These are phyloP conservation scores for Stegodyphus mimosarum DNA, from an alignment of 1,140 invertebrate species.

Conservation along the genomic window DNA sequence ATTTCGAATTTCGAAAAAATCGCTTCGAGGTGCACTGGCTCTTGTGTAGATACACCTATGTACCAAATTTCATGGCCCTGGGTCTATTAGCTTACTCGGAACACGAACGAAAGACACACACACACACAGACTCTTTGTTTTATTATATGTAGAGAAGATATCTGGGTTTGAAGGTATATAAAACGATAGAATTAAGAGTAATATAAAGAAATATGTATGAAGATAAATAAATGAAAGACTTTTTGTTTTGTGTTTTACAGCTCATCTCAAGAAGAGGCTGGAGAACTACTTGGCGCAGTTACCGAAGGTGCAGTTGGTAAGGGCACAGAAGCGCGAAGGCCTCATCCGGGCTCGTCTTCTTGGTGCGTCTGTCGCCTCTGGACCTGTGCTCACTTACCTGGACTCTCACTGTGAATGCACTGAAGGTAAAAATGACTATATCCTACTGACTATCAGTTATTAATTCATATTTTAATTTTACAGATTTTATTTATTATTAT, in stretches of 20 bases:
- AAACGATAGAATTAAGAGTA: too few relatives aligned
- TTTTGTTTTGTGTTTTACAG: slow-evolving; percentile 69
- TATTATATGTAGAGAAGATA: too few relatives aligned
- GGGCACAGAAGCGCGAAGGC: slow-evolving; percentile 87
- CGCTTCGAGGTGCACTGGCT: too few relatives aligned
- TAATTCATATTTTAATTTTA: too few relatives aligned
- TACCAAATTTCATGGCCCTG: too few relatives aligned
- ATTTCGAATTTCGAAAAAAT: too few relatives aligned
- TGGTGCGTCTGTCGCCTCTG: slow-evolving; percentile 89
- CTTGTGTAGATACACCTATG: too few relatives aligned
- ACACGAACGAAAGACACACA: too few relatives aligned
- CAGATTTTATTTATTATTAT: too few relatives aligned
- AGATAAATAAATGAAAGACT: not conserved
- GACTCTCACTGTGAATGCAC: slow-evolving; percentile 93
- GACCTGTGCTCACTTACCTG: slow-evolving; percentile 94
- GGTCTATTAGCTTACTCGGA: too few relatives aligned
- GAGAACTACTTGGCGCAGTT: slow-evolving; percentile 83
- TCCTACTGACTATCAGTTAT: not conserved
- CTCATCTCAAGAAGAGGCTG: slow-evolving; percentile 89
- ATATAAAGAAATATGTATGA: not conserved
- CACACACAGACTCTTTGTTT: too few relatives aligned
- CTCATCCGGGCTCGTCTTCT: slow-evolving; percentile 91
- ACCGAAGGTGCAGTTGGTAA: slow-evolving; percentile 75
- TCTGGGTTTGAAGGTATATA: too few relatives aligned
- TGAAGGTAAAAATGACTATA: slow-evolving; percentile 71